phyloP scores from a whole-genome alignment of 2,888 invertebrate species.

The Euproctis similis region DNA sequence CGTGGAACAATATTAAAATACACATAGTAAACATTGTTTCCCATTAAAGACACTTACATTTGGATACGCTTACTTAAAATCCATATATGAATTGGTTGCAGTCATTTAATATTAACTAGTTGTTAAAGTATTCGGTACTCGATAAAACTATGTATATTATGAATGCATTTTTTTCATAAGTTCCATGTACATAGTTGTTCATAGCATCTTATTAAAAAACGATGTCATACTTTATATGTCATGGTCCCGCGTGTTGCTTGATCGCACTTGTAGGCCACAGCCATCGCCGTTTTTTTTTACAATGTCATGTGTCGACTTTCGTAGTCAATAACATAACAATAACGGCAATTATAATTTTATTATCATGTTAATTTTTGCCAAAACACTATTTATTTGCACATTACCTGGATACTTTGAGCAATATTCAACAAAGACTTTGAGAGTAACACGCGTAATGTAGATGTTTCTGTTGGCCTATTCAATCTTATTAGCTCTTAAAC shows the following conservation, averaged over 20 bases:
- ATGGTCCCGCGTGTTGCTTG: slow-evolving; percentile 59
- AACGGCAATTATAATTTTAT: slow-evolving; percentile 38
- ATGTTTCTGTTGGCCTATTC: slow-evolving; percentile 16
- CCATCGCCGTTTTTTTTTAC: slow-evolving; percentile 63
- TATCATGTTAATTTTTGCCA: slow-evolving; percentile 23
- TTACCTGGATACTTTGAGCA: no score
- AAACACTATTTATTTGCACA: slow-evolving; percentile 13
- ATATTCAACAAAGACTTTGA: no score
- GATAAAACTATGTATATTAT: no score
- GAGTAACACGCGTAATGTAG: no score
- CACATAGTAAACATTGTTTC: no score
- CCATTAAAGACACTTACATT: no score
- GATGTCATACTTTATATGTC: slow-evolving; percentile 69
- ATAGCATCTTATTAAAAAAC: slow-evolving; percentile 43
- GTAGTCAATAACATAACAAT: slow-evolving; percentile 58
- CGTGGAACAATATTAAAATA: no score
- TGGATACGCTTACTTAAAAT: no score
- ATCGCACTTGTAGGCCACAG: slow-evolving; percentile 71
- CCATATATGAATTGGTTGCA: no score
- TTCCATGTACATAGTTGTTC: slow-evolving; percentile 43
- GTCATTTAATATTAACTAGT: no score
- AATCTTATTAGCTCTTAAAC: slow-evolving; percentile 22
- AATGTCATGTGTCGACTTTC: slow-evolving; percentile 70
- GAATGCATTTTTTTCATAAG: no score
- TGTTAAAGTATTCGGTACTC: no score